Percentiles rank a stretch among this genome's conserved stretches.
Evolutionary conservation across 1,140 invertebrate genomes (phyloP).

Genomic region (Drosophila nebulosa): DNA sequence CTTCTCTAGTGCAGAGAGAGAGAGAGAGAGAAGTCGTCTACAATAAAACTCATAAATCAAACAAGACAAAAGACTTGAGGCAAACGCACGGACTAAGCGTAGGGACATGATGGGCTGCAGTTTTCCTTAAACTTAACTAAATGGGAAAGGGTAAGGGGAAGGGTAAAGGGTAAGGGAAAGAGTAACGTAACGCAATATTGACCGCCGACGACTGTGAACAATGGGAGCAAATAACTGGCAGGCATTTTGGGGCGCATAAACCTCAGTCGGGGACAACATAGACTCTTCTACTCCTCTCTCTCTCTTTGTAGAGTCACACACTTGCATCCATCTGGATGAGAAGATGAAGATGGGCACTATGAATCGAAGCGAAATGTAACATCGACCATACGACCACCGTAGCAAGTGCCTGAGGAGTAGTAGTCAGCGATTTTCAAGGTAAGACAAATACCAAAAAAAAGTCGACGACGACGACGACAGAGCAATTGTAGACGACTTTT

Average conservation of each 20-base stretch:
- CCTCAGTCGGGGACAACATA: constrained; percentile 14
- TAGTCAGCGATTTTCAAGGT: constrained; percentile 71
- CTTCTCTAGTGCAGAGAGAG: background rate
- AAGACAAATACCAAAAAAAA: constrained; percentile 49
- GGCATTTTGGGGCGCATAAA: constrained; percentile 50
- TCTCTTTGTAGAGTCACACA: constrained; percentile 17
- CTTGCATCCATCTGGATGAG: background rate
- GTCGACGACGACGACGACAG: background rate
- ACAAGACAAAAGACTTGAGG: constrained; percentile 76
- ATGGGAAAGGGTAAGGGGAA: constrained; percentile 21
- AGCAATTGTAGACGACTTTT: constrained; percentile 1
- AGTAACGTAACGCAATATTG: constrained; percentile 63
- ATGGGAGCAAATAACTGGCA: constrained; percentile 77
- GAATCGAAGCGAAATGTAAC: constrained; percentile 28
- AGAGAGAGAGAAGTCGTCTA: constrained; percentile 27
- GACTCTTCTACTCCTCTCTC: background rate
- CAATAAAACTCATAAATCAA: constrained; percentile 80
- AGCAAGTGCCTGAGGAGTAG: constrained; percentile 54
- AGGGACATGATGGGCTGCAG: constrained; percentile 28
- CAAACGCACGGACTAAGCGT: constrained; percentile 59
- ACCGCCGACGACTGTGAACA: constrained; percentile 67
- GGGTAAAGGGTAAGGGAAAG: background rate
- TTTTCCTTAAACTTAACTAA: background rate
- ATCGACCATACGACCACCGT: constrained; percentile 65
- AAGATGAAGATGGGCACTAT: constrained; percentile 47